These are phyloP conservation scores for Loripinus fragilis DNA, from an alignment of 2,888 invertebrate genomes.

Conservation along the genomic window DNA sequence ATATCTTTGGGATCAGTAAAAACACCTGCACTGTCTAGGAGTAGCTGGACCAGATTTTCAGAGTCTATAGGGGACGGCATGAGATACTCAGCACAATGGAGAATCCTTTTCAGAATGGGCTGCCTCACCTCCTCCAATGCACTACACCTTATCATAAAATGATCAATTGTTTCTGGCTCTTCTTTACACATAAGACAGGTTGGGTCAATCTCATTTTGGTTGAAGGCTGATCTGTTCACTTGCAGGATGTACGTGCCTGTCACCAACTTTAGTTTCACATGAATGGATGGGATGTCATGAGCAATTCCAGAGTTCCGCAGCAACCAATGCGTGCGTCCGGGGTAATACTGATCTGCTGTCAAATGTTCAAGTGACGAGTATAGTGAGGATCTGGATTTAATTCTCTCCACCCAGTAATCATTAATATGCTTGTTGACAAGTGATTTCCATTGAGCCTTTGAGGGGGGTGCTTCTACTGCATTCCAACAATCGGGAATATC, in stretches of 20 bases:
- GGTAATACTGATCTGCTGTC: not conserved
- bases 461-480: not conserved
- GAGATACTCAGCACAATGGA: not conserved
- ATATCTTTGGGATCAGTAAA: not conserved
- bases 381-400: not conserved
- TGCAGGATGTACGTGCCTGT: constrained; percentile 8
- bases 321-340: not conserved
- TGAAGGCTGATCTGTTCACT: not conserved
- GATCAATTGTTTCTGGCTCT: not conserved
- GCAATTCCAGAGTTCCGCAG: not conserved
- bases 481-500: constrained; percentile 2
- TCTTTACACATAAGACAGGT: not conserved
- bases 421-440: not conserved
- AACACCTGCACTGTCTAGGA: not conserved
- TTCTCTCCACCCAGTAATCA: not conserved
- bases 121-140: not conserved
- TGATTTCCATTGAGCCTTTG: constrained; percentile 17
- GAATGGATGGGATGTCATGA: not conserved
- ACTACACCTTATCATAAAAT: not conserved
- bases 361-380: constrained; percentile 2
- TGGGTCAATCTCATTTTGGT: constrained; percentile 6
- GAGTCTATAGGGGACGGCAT: not conserved
- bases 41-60: not conserved
- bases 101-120: not conserved
- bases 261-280: constrained; percentile 9